Evolutionary conservation across 2,113 vertebrate species (phyloP).

Genomic region (Dunckerocampus dactyliophorus): DNA sequence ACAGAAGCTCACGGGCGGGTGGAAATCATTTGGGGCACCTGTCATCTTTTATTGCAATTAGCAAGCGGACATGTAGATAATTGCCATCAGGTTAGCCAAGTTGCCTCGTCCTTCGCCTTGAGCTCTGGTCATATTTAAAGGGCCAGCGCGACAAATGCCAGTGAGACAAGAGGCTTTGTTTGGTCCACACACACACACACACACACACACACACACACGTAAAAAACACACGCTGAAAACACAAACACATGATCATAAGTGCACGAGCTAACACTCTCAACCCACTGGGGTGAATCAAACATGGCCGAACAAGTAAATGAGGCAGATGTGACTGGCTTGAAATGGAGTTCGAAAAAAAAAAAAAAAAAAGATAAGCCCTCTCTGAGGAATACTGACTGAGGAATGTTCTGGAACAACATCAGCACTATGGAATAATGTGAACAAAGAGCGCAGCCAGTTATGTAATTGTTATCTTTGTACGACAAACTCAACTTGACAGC

Average conservation of each 20-base stretch:
- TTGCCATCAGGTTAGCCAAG: constrained; percentile 58
- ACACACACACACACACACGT: constrained; percentile 23
- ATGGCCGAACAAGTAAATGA: constrained; percentile 57
- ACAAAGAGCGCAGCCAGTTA: too few relatives aligned
- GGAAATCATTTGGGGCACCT: constrained; percentile 69
- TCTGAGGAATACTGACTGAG: constrained; percentile 40
- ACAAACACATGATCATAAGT: constrained; percentile 43
- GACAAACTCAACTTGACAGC: not conserved
- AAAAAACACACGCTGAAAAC: constrained; percentile 24
- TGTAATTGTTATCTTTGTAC: not conserved
- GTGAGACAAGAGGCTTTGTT: constrained; percentile 51
- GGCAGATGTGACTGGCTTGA: constrained; percentile 49
- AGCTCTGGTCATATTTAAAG: constrained; percentile 56
- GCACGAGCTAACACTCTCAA: constrained; percentile 43
- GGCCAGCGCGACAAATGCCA: constrained; percentile 44
- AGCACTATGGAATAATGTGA: too few relatives aligned
- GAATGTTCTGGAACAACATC: constrained; percentile 3
- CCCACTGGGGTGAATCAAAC: constrained; percentile 38
- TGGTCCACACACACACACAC: constrained; percentile 50
- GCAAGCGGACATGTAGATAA: constrained; percentile 66
- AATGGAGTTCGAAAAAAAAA: constrained; percentile 14
- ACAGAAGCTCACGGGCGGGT: constrained; percentile 56
- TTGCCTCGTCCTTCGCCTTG: constrained; percentile 35
- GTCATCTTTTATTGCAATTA: constrained; percentile 72
- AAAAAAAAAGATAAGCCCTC: constrained; percentile 20